Base-by-base conservation (phyloP, 1,140 invertebrate species). In the Oreohelix idahoensis region DNA sequence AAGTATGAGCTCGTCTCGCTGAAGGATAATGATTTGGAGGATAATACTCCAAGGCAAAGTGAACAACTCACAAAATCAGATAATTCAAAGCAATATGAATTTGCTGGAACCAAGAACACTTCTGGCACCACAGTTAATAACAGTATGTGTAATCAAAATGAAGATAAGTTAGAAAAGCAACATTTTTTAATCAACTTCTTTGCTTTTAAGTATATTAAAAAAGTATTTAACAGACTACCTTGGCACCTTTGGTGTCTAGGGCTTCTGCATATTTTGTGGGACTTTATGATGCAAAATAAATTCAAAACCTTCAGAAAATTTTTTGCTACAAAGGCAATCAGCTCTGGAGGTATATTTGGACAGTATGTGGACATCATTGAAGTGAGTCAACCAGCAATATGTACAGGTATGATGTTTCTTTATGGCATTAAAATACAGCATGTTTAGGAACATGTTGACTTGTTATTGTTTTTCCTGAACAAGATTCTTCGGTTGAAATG, bases 141-240 rank as follows among this genome's bases (percentile, higher is more conserved):
- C 63, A 5, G 5, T 35, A 8, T 32, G 0, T 35, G 0, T 32
- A 66, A 32, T 32, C n/a, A 66, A 32, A 66, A 35, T 29, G n/a
- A 32, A 35, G n/a, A 35, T 1, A 2, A 29, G 29, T 66, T 58
- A 11, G 26, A 36, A n/a, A 63, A 53, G 23, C 75, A 63, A 79
- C 90, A 91, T 84, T 90, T 83, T 73, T 77, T 90, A 32, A 86
- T 91, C 17, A 83, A 91, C 71, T 89, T 91, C 81, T 90, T 89
- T 71, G 53, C 78, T 23, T 20, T 74, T 1, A 81, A 79, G n/a
- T 90, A 89, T 75, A 84, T 87, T 15, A 85, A 58, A 74, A 84
- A 77, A 29, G 53, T 89, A 20, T 86, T 89, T 38, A 87, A 82
- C 2, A 77, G 88, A 79, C 86, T 86, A 17, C 88, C 89, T 0